Percentiles rank a stretch among this genome's conserved stretches.
phyloP scores from a whole-genome alignment of 2,888 invertebrate genomes.

The Elysia crispata region DNA sequence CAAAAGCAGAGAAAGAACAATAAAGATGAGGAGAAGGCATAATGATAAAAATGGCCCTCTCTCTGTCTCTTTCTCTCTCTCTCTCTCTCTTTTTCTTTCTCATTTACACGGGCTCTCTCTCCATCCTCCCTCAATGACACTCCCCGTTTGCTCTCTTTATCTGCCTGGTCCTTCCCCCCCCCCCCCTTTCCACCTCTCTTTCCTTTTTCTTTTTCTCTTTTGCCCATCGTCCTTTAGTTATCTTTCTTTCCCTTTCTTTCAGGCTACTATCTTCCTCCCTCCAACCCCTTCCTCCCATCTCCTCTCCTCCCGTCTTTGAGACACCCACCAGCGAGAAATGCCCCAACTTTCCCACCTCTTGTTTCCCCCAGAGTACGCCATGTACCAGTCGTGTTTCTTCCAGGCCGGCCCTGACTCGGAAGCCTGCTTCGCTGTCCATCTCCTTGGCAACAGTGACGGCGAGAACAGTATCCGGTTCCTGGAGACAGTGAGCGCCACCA shows the following conservation, averaged over 20 bases:
- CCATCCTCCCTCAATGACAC: conserved; percentile 1
- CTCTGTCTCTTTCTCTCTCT: conserved; percentile 13
- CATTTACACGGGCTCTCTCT: too few species aligned
- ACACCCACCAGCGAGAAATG: too few species aligned
- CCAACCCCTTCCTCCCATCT: too few species aligned
- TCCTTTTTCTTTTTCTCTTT: not conserved
- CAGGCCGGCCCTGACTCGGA: conserved; percentile 58
- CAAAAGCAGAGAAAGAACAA: too few species aligned
- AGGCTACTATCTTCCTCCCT: too few species aligned
- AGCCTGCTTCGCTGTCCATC: conserved; percentile 57
- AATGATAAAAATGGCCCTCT: not conserved
- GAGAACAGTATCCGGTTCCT: conserved; percentile 48
- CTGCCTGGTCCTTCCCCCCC: not conserved
- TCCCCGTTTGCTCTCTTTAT: not conserved
- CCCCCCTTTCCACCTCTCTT: not conserved
- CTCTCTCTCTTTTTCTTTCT: not conserved
- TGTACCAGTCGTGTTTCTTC: conserved; percentile 56
- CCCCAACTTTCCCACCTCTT: not conserved
- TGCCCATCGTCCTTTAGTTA: not conserved
- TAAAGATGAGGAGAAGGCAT: too few species aligned
- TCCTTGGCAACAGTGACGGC: conserved; percentile 52
- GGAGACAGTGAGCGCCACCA: conserved; percentile 48
- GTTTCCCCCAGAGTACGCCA: not conserved
- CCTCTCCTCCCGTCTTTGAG: too few species aligned
- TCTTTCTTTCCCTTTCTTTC: not conserved